phyloP scores from a whole-genome alignment of 30 jellyfish, hydroid and myxozoan species.

The Mastigias papua region DNA sequence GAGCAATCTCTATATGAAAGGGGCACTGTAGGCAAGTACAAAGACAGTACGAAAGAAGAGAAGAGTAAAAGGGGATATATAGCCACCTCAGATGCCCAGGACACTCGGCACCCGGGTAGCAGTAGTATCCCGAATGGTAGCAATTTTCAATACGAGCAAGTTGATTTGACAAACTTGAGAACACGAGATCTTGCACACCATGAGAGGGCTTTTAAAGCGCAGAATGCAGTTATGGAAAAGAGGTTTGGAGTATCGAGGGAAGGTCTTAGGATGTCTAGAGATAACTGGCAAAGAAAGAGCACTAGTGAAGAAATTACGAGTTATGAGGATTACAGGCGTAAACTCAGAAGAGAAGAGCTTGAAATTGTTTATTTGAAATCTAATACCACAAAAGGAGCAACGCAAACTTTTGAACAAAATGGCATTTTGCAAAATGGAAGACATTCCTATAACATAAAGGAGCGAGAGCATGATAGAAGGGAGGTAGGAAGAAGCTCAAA shows the following conservation, averaged over 20 bases:
- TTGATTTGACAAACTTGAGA: not conserved
- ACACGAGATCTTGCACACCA: not conserved
- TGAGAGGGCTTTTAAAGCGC: not conserved
- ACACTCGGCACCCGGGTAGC: not conserved
- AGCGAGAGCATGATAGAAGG: no score
- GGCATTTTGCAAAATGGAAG: not conserved
- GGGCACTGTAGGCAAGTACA: not conserved
- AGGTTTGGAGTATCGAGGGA: not conserved
- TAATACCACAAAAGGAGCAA: not conserved
- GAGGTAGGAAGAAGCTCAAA: not conserved
- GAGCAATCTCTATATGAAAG: conserved; percentile 35
- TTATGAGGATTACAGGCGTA: conserved; percentile 52
- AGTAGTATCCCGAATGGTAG: not conserved
- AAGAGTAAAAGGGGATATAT: no score
- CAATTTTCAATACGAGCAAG: not conserved
- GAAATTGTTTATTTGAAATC: conserved; percentile 17
- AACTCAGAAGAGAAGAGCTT: conserved; percentile 45
- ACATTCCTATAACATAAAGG: no score
- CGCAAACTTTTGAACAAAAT: not conserved
- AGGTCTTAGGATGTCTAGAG: conserved; percentile 1
- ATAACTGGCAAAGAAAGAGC: conserved; percentile 56
- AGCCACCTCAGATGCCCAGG: not conserved
- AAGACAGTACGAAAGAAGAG: not conserved
- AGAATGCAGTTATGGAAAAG: not conserved
- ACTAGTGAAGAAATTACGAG: conserved; percentile 45